Percentiles rank a stretch among this genome's conserved stretches.
Conservation (phyloP, 2,113 vertebrate species). For the Trematomus loennbergii region DNA sequence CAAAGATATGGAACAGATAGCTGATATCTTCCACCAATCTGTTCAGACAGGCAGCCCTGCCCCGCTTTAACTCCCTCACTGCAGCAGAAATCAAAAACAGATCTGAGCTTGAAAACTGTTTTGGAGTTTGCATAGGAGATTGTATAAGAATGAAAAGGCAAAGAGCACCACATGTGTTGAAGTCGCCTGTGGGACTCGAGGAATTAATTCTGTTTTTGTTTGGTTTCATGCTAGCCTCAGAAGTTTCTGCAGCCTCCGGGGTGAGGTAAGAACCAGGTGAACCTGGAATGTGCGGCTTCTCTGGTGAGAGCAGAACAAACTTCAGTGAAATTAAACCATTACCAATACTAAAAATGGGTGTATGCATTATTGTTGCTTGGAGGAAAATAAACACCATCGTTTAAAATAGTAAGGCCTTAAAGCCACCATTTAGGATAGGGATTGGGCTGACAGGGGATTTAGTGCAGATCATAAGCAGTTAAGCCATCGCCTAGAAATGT, state of each 20-base stretch:
- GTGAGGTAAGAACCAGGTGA: slow-evolving; percentile 39
- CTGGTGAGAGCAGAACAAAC: slow-evolving; percentile 19
- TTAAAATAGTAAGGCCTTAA: neutral
- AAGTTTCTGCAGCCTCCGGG: slow-evolving; percentile 20
- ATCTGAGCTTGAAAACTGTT: slow-evolving; percentile 16
- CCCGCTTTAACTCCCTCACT: slow-evolving; percentile 36
- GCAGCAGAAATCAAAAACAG: slow-evolving; percentile 40
- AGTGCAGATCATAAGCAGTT: neutral
- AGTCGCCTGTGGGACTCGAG: slow-evolving; percentile 15
- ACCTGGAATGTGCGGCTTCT: slow-evolving; percentile 20
- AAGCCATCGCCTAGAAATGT: neutral
- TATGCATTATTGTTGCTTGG: slow-evolving; percentile 6
- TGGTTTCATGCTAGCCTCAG: slow-evolving; percentile 18
- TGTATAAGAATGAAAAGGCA: slow-evolving; percentile 1
- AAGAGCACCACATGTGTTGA: slow-evolving; percentile 7
- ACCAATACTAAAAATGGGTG: slow-evolving; percentile 11
- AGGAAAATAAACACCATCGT: neutral
- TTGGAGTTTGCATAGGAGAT: slow-evolving; percentile 1
- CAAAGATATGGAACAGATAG: slow-evolving; percentile 55
- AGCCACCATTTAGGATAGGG: slow-evolving; percentile 7
- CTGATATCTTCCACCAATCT: slow-evolving; percentile 46
- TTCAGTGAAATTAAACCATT: slow-evolving; percentile 27
- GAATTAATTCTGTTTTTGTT: slow-evolving; percentile 29
- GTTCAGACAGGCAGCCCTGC: slow-evolving; percentile 64
- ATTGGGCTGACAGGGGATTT: slow-evolving; percentile 16